phyloP scores from a whole-genome alignment of 2,797 vertebrate species.

The Esox masquinongy region DNA sequence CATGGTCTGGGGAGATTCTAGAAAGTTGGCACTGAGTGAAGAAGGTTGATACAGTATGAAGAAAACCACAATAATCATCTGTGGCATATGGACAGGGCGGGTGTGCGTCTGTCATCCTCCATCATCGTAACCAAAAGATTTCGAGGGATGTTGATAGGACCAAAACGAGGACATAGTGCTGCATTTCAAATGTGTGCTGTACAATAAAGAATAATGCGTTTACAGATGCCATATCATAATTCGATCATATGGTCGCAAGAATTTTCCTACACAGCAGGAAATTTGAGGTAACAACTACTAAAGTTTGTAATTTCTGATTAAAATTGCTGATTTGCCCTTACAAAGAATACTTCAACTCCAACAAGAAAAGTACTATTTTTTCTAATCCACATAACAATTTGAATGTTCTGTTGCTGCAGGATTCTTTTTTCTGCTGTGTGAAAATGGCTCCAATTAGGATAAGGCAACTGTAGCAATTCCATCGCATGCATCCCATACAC shows the following conservation, averaged over 20 bases:
- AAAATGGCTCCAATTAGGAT: too few species aligned
- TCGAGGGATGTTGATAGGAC: neutral
- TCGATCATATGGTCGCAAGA: too few species aligned
- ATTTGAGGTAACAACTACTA: too few species aligned
- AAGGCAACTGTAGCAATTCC: neutral
- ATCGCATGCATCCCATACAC: neutral
- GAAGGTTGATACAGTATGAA: slow-evolving; percentile 6
- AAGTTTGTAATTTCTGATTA: too few species aligned
- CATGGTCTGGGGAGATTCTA: slow-evolving; percentile 71
- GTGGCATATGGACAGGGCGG: neutral
- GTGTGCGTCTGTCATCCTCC: neutral
- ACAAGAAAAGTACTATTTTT: too few species aligned
- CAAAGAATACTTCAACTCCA: too few species aligned
- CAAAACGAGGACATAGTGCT: neutral
- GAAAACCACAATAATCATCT: slow-evolving; percentile 4
- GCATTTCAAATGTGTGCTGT: neutral
- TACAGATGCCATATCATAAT: too few species aligned
- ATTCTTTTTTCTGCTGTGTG: too few species aligned
- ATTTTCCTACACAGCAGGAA: too few species aligned
- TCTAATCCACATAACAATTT: too few species aligned
- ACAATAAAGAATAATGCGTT: neutral
- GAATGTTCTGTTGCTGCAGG: too few species aligned
- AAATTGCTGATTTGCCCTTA: too few species aligned
- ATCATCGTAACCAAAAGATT: neutral
- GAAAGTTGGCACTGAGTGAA: slow-evolving; percentile 78